Percentiles rank a stretch among this genome's conserved stretches.
Conservation (phyloP, 2,113 vertebrate species). For the Cynoglossus semilaevis region DNA sequence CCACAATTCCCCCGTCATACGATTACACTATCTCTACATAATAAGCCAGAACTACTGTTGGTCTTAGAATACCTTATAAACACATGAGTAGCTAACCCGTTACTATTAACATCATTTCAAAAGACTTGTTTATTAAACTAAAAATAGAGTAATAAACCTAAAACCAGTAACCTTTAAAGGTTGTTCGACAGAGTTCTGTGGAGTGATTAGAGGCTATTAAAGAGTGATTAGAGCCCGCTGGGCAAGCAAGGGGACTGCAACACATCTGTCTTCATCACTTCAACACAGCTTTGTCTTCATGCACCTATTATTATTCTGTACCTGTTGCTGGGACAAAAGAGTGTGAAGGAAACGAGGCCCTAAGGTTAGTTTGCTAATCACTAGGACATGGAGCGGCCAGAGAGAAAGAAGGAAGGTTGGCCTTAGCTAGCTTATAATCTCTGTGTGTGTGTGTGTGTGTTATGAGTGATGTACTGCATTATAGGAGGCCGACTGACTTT, state of each 20-base stretch:
- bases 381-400: constrained; percentile 4
- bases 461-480: constrained; percentile 27
- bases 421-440: constrained; percentile 3
- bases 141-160: no score
- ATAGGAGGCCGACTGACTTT: not conserved
- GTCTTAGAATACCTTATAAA: no score
- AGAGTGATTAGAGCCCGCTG: constrained; percentile 1
- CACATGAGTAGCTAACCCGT: no score
- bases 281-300: constrained; percentile 12
- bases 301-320: constrained; percentile 26
- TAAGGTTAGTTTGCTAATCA: constrained; percentile 39
- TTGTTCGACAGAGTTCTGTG: not conserved
- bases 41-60: no score
- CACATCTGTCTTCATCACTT: constrained; percentile 16
- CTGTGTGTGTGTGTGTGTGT: not conserved
- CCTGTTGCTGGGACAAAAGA: constrained; percentile 5
- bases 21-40: no score
- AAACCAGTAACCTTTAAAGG: not conserved
- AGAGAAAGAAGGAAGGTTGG: constrained; percentile 9
- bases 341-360: constrained; percentile 11
- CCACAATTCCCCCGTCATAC: no score
- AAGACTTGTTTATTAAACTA: no score
- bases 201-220: constrained; percentile 26
- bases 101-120: no score
- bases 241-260: not conserved